Base-by-base conservation (phyloP, 2,797 vertebrate species). In the Balearica regulorum region DNA sequence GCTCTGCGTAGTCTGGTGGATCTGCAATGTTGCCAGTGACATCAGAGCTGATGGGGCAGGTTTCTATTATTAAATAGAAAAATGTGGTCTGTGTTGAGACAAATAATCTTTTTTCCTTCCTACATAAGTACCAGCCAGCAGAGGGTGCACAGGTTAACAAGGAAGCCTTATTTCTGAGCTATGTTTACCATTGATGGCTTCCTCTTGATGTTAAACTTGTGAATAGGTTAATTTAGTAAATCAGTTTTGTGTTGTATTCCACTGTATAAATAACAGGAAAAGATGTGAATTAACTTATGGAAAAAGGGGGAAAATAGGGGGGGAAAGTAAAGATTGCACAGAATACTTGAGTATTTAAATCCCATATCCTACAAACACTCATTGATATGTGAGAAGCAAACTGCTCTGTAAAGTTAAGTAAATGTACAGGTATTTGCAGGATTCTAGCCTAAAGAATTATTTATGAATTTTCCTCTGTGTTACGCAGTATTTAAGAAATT, bases 61-160 rank as follows among this genome's bases (percentile, higher is more conserved):
- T 15, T 39, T 39, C 39, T 39, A 11, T 39, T 39, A 39, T 39
- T 39, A 39, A 39, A 49, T 12, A 66, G 16, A 26, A 71, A 62
- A 66, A 43, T 5, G 5, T 37, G 7, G 9, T 43, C 86, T 85
- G 18, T 55, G 37, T 60, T 80, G 26, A 78, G n/a, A 54, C 14
- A n/a, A 84, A 49, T 53, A 1, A n/a, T 37, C 7, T 29, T 49
- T 39, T 39, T 39, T 39, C 13, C 46, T 83, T 85, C 35, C 13
- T 79, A 3, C 8, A 10, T 29, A 55, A 66, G 43, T 64, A 72
- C 31, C 77, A 89, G 72, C 97, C 97, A 96, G 97, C 96, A 98
- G 97, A 96, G 97, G 97, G 97, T 82, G 95, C 71, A 31, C 68
- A 35, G 64, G n/a, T 57, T 80, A 88, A 31, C 5, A 1, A 29